These are phyloP conservation scores for Botia almorhae DNA, from an alignment of 2,797 vertebrate species.

Conservation along the genomic window DNA sequence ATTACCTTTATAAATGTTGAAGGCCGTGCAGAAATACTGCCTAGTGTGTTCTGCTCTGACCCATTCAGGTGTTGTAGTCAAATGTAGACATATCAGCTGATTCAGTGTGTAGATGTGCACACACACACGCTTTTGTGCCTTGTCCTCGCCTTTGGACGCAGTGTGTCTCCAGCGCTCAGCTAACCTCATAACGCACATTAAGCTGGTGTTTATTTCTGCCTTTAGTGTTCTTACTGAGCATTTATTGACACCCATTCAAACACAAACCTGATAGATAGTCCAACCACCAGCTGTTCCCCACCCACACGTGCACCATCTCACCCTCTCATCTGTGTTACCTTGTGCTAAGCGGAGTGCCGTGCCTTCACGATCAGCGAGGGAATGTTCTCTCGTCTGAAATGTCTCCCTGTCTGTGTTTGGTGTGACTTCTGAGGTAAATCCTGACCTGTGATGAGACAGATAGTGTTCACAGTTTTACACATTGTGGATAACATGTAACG, in stretches of 20 bases:
- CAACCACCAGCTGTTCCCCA: constrained; percentile 31
- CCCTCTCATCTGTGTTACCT: constrained; percentile 16
- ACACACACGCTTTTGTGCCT: constrained; percentile 75
- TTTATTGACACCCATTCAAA: too few species aligned
- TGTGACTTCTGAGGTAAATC: constrained; percentile 12
- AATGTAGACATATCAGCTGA: constrained; percentile 57
- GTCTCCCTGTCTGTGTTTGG: constrained; percentile 10
- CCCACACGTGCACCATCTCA: constrained; percentile 27
- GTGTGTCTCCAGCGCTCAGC: constrained; percentile 50
- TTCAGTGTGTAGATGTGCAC: constrained; percentile 45
- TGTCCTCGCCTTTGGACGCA: constrained; percentile 70
- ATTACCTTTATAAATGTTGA: constrained; percentile 13
- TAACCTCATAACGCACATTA: constrained; percentile 43
- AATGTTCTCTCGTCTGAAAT: constrained; percentile 25
- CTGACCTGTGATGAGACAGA: neutral
- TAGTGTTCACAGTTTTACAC: neutral
- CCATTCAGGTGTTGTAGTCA: constrained; percentile 48
- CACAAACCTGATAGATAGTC: too few species aligned
- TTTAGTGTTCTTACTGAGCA: too few species aligned
- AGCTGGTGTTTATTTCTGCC: constrained; percentile 49
- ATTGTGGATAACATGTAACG: too few species aligned
- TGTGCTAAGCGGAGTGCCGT: constrained; percentile 44
- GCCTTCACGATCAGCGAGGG: constrained; percentile 49
- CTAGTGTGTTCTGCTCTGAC: constrained; percentile 31
- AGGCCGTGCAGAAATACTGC: neutral